Conservation (phyloP, 2,888 invertebrate species). For the Cenopis cana region DNA sequence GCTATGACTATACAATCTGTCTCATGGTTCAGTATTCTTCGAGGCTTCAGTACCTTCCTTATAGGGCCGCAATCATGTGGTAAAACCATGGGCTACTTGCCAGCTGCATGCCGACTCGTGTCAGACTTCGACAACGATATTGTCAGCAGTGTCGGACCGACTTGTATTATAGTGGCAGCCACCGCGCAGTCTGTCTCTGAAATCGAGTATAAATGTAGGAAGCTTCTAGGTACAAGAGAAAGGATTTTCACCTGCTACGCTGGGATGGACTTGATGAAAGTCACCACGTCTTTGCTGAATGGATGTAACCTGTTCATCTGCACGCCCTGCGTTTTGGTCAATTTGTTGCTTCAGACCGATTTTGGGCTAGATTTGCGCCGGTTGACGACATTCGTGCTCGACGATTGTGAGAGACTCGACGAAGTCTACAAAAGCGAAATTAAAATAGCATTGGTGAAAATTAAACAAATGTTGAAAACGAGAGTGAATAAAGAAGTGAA, state of each 20-base stretch:
- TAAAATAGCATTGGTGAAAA: constrained; percentile 70
- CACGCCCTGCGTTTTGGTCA: constrained; percentile 86
- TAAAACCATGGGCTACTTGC: constrained; percentile 89
- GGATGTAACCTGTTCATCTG: constrained; percentile 90
- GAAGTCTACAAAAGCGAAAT: constrained; percentile 80
- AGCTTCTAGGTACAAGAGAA: constrained; percentile 68
- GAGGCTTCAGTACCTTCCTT: constrained; percentile 87
- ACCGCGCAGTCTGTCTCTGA: constrained; percentile 84
- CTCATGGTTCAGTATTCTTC: constrained; percentile 88
- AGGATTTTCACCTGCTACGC: constrained; percentile 72
- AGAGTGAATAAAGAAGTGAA: constrained; percentile 71
- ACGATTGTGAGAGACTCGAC: constrained; percentile 88
- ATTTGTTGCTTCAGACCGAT: constrained; percentile 67
- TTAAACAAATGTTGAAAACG: constrained; percentile 73
- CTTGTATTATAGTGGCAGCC: constrained; percentile 87
- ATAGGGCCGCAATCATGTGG: constrained; percentile 86
- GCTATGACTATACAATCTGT: constrained; percentile 87
- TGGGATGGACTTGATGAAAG: constrained; percentile 68
- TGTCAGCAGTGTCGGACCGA: constrained; percentile 83
- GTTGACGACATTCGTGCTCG: constrained; percentile 88
- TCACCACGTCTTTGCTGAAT: constrained; percentile 81
- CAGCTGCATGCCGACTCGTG: constrained; percentile 87
- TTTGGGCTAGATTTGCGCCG: constrained; percentile 85
- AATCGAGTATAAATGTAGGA: constrained; percentile 70
- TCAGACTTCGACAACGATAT: constrained; percentile 67